These are phyloP conservation scores for Micoletzkya japonica DNA, from an alignment of 2,888 invertebrate species.

Conservation along the genomic window DNA sequence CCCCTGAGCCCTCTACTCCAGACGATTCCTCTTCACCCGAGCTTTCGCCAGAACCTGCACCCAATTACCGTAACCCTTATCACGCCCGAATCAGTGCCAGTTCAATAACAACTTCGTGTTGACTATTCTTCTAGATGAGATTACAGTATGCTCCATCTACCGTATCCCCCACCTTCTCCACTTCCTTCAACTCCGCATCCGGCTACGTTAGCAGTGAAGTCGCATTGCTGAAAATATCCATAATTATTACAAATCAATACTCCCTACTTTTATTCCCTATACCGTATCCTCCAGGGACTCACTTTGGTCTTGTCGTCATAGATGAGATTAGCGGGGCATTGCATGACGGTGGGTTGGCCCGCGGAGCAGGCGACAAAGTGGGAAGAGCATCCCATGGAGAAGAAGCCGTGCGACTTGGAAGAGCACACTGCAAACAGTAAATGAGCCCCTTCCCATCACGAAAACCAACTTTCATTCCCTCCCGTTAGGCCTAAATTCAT, in stretches of 20 bases:
- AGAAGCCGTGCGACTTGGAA: slow-evolving; percentile 2
- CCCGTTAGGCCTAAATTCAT: too few relatives aligned
- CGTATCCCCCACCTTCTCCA: slow-evolving; percentile 23
- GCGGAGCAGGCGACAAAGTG: not conserved
- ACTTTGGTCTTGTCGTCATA: slow-evolving; percentile 9
- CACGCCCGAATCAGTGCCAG: too few relatives aligned
- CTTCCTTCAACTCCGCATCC: slow-evolving; percentile 14
- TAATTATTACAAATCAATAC: not conserved
- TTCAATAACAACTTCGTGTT: too few relatives aligned
- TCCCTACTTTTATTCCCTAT: too few relatives aligned
- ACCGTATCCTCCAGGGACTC: too few relatives aligned
- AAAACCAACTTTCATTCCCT: too few relatives aligned
- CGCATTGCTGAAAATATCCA: slow-evolving; percentile 23
- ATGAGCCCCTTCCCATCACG: too few relatives aligned
- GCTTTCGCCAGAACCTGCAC: too few relatives aligned
- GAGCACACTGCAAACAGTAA: not conserved
- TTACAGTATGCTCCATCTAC: too few relatives aligned
- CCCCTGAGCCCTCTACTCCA: slow-evolving; percentile 2
- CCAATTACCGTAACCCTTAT: too few relatives aligned
- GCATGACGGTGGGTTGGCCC: not conserved
- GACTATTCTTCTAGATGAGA: too few relatives aligned
- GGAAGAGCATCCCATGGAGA: not conserved
- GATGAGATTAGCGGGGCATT: slow-evolving; percentile 14
- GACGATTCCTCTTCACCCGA: not conserved
- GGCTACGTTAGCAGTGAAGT: slow-evolving; percentile 24